Base-by-base conservation (phyloP, 2,113 vertebrate genomes). In the Carassius auratus region DNA sequence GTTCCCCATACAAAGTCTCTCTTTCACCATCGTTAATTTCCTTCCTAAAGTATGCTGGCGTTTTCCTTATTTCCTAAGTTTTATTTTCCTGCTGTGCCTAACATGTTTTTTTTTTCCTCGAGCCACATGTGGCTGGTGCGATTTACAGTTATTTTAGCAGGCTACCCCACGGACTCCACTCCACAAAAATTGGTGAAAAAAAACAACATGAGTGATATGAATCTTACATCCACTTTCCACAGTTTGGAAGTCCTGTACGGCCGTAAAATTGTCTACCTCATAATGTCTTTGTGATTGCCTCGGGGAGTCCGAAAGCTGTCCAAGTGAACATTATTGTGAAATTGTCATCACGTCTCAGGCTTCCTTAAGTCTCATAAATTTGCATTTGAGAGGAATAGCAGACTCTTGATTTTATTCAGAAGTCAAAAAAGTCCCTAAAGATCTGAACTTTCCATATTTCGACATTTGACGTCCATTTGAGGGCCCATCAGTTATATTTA, bases 381-480 rank as follows among this genome's bases (percentile, higher is more conserved):
- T 26, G 14, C 38, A 62, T 1, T 75, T 84, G 36, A 84, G 52
- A 50, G n/a, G 42, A 84, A 84, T 89, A 89, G 84, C 90, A 90
- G 90, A 91, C 85, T 81, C 64, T 64, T 77, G 90, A 90, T 86
- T 90, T 86, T 81, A 85, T 81, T 84, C 61, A 12, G 59, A 74
- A 59, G 9, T 74, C 71, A 38, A 38, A 71, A 1, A 48, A 45
- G 17, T 23, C 71, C 9, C n/a, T 48, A 10, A 45, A 48, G 38
- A 74, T n/a, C 36, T 64, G 12, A 80, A 26, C 36, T 45, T 62
- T 78, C 76, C 76, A 78, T 33, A 38, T 62, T 62, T 59, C 8
- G 1, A 77, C 10, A 74, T 48, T 74, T 74, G 21, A 74, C n/a
- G 14, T 75, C 71, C 13, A 45, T 75, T 75, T 75, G 2, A 75